These are phyloP conservation scores for Camponotus fellah DNA, from an alignment of 2,888 invertebrate genomes.

Conservation along the genomic window DNA sequence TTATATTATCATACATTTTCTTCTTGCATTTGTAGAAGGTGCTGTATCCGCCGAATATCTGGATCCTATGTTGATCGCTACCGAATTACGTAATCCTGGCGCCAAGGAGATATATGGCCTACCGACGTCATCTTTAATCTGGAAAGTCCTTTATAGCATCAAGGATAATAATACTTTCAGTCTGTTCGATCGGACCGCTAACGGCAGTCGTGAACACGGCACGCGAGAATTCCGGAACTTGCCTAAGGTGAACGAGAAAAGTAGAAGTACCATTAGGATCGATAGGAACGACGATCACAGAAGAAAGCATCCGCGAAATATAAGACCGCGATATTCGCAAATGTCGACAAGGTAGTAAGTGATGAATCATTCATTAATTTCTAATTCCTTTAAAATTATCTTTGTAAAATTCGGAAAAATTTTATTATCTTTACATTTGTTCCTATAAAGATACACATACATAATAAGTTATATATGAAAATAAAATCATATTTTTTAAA, in stretches of 20 bases:
- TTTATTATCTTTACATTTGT: conserved; percentile 2
- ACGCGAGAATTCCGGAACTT: conserved; percentile 74
- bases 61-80: conserved; percentile 84
- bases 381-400: neutral
- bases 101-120: conserved; percentile 88
- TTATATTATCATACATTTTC: neutral
- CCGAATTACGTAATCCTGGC: conserved; percentile 81
- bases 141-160: conserved; percentile 87
- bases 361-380: neutral
- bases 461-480: neutral
- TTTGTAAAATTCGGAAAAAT: neutral
- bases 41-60: conserved; percentile 83
- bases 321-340: conserved; percentile 77
- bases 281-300: conserved; percentile 66
- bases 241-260: conserved; percentile 76
- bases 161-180: conserved; percentile 83
- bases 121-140: conserved; percentile 89
- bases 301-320: conserved; percentile 77
- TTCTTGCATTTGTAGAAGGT: conserved; percentile 76
- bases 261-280: conserved; percentile 68
- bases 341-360: conserved; percentile 67
- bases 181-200: conserved; percentile 76
- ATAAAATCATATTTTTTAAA: neutral
- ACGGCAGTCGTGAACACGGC: conserved; percentile 71
- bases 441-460: neutral